A percentile compares a stretch with the other conserved stretches of the same genome.
Evolutionary conservation across 2,888 invertebrate genomes (phyloP).

Genomic region (Theretra japonica): DNA sequence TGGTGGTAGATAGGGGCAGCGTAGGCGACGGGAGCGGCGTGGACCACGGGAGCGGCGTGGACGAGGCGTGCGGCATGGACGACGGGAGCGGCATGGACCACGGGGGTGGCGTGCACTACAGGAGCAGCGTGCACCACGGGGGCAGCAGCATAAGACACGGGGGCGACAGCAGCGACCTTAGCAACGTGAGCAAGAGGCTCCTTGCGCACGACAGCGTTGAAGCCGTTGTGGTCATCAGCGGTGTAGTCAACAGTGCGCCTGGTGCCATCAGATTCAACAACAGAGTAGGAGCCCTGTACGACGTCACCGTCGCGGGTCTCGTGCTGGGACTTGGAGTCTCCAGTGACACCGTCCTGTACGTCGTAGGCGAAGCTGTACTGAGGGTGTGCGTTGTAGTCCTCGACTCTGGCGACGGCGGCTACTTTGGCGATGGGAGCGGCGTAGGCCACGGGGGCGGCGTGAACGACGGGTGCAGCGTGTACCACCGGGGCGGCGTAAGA

Average conservation of each 20-base stretch:
- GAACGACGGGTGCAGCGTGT: conserved; percentile 41
- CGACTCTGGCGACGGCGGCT: conserved; percentile 53
- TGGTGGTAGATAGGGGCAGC: conserved; percentile 87
- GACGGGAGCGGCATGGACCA: conserved; percentile 46
- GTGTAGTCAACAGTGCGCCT: conserved; percentile 81
- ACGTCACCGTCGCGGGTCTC: conserved; percentile 82
- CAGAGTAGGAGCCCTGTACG: conserved; percentile 80
- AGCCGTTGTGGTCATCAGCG: conserved; percentile 77
- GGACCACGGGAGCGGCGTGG: conserved; percentile 58
- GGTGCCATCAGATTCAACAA: conserved; percentile 81
- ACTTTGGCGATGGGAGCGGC: conserved; percentile 52
- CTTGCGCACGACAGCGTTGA: conserved; percentile 80
- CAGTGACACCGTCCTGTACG: conserved; percentile 79
- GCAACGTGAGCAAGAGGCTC: conserved; percentile 66
- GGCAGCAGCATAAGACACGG: conserved; percentile 47
- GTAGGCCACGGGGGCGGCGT: conserved; percentile 49
- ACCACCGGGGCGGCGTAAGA: conserved; percentile 44
- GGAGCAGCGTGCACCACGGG: conserved; percentile 59
- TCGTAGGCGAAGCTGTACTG: conserved; percentile 83
- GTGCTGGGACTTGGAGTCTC: conserved; percentile 77
- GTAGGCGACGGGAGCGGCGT: conserved; percentile 38
- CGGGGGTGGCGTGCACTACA: conserved; percentile 52
- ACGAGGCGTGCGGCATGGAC: conserved; percentile 85
- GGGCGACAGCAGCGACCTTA: conserved; percentile 53
- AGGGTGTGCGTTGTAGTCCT: conserved; percentile 63